Conservation (phyloP, 2,888 invertebrate genomes). For the Drosophila glabriapex region DNA sequence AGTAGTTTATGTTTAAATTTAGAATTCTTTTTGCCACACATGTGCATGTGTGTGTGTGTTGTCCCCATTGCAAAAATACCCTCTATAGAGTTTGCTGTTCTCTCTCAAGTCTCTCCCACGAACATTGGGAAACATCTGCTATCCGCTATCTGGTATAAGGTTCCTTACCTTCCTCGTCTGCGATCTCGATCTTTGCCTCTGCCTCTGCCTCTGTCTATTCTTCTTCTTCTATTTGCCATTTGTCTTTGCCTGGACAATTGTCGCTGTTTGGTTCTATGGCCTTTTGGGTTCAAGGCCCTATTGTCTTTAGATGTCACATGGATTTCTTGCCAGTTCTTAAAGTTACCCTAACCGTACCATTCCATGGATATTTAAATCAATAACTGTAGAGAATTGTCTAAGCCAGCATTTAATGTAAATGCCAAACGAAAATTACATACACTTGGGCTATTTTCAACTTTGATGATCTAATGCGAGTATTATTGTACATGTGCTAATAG, state of each 20-base stretch:
- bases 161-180: conserved; percentile 31
- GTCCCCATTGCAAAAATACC: conserved; percentile 44
- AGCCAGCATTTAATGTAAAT: conserved; percentile 72
- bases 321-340: conserved; percentile 45
- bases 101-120: conserved; percentile 51
- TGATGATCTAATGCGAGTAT: conserved; percentile 37
- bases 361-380: conserved; percentile 46
- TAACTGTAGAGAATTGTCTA: conserved; percentile 53
- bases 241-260: conserved; percentile 64
- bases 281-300: conserved; percentile 55
- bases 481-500: not conserved
- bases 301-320: conserved; percentile 52
- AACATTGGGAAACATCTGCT: conserved; percentile 60
- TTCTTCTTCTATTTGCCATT: conserved; percentile 49
- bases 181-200: not conserved
- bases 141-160: conserved; percentile 33
- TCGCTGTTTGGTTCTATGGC: conserved; percentile 44
- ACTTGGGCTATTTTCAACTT: not conserved
- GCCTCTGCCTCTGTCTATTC: not conserved
- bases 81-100: conserved; percentile 10
- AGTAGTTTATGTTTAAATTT: conserved; percentile 61
- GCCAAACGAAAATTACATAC: conserved; percentile 53
- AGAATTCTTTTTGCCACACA: conserved; percentile 54
- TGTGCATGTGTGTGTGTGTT: conserved; percentile 21
- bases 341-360: conserved; percentile 28